Evolutionary conservation across 1,140 invertebrate genomes (phyloP).

Genomic region (Brachionus plicatilis): DNA sequence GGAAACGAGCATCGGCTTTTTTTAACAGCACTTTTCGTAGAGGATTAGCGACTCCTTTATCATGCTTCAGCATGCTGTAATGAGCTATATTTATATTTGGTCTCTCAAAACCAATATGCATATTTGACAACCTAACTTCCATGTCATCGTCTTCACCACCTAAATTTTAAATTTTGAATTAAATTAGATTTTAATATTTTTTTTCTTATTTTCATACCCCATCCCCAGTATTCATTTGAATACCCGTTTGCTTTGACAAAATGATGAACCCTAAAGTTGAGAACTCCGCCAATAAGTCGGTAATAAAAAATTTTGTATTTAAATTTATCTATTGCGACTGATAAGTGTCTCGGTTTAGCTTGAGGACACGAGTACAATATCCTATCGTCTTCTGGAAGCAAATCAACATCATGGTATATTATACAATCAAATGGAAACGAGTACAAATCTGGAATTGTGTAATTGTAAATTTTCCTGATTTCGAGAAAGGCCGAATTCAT

Average conservation of each 20-base stretch:
- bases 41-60: background rate
- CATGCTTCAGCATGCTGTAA: conserved; percentile 32
- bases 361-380: conserved; percentile 84
- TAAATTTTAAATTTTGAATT: conserved; percentile 54
- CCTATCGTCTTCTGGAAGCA: conserved; percentile 72
- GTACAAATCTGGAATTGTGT: conserved; percentile 61
- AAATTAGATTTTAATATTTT: background rate
- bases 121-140: background rate
- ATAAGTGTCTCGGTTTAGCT: conserved; percentile 69
- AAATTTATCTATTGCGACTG: conserved; percentile 35
- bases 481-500: conserved; percentile 82
- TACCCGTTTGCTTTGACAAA: conserved; percentile 41
- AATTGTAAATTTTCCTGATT: conserved; percentile 56
- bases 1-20: background rate
- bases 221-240: conserved; percentile 41
- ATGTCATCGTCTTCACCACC: conserved; percentile 47
- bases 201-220: background rate
- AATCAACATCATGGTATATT: conserved; percentile 86
- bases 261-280: background rate
- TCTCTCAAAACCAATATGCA: background rate
- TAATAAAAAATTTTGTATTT: conserved; percentile 39
- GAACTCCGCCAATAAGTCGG: conserved; percentile 35
- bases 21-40: background rate
- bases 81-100: conserved; percentile 14
- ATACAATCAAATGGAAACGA: conserved; percentile 65